Base-by-base conservation (phyloP, 1,140 invertebrate species). In the Eriosoma lanigerum region DNA sequence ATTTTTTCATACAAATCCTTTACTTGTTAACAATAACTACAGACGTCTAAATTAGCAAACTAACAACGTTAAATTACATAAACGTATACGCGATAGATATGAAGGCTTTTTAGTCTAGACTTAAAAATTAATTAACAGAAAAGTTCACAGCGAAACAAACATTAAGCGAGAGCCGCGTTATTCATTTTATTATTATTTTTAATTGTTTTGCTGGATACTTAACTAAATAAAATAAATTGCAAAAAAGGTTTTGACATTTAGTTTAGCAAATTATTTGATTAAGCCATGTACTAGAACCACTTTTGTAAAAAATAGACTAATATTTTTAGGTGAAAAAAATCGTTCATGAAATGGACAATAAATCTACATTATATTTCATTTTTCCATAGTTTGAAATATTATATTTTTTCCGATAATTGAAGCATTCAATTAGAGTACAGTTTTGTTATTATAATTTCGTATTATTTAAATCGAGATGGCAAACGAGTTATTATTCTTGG, bases 251-350 rank as follows among this genome's bases (percentile, higher is more conserved):
- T 62, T 62, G 19, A 26, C 26, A 62, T 62, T 38, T 19, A 0
- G 26, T 15, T 62, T 62, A 62, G n/a, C 60, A 62, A 62, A 62
- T 62, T 62, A 62, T 62, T 62, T 26, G 17, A 32, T 62, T 62
- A 62, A 62, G n/a, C 26, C 21, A 17, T 19, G 32, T 66, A 44
- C 64, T 66, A 21, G n/a, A 44, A 66, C 38, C 38, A n/a, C n/a
- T n/a, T n/a, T n/a, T n/a, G n/a, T n/a, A n/a, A n/a, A n/a, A n/a
- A n/a, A n/a, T n/a, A n/a, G n/a, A n/a, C n/a, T n/a, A n/a, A n/a
- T n/a, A n/a, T n/a, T n/a, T n/a, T n/a, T n/a, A 66, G 15, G 60
- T 32, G 19, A 29, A 62, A 32, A 32, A 66, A 66, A 62, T 62
- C 8, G 3, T 66, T 66, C 38, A 10, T 21, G n/a, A 44, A 66